Conservation (phyloP, 1,140 invertebrate species). For the Coelopa frigida region DNA sequence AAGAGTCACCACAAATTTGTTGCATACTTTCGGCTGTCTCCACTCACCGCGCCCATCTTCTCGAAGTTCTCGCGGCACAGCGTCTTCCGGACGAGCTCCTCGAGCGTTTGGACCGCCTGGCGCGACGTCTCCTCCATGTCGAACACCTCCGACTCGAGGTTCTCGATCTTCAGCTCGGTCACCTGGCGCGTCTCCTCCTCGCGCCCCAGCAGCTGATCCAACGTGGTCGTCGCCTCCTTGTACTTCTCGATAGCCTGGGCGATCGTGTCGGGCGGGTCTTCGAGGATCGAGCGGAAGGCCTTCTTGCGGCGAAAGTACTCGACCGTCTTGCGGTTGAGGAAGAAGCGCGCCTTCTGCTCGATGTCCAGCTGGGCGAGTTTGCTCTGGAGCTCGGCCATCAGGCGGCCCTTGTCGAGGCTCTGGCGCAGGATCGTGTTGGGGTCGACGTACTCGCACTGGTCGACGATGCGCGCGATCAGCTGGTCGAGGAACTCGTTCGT, state of each 20-base stretch:
- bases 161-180: background rate
- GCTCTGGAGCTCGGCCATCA: conserved; percentile 2
- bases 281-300: background rate
- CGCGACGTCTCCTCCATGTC: background rate
- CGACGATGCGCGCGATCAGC: conserved; percentile 4
- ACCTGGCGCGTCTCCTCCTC: background rate
- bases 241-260: background rate
- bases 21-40: no score
- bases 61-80: background rate
- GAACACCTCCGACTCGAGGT: background rate
- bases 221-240: conserved; percentile 1
- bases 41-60: background rate
- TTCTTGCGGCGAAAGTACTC: conserved; percentile 13
- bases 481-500: conserved; percentile 8
- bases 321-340: conserved; percentile 11
- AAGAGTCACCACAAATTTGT: no score
- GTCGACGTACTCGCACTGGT: conserved; percentile 12
- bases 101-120: background rate
- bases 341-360: conserved; percentile 1
- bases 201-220: conserved; percentile 1
- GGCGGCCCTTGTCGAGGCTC: conserved; percentile 9
- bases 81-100: background rate
- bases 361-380: background rate
- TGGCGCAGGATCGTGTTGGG: conserved; percentile 2
- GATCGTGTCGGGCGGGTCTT: conserved; percentile 6